Conservation (phyloP, 2,888 invertebrate species). For the Acronicta aceris region DNA sequence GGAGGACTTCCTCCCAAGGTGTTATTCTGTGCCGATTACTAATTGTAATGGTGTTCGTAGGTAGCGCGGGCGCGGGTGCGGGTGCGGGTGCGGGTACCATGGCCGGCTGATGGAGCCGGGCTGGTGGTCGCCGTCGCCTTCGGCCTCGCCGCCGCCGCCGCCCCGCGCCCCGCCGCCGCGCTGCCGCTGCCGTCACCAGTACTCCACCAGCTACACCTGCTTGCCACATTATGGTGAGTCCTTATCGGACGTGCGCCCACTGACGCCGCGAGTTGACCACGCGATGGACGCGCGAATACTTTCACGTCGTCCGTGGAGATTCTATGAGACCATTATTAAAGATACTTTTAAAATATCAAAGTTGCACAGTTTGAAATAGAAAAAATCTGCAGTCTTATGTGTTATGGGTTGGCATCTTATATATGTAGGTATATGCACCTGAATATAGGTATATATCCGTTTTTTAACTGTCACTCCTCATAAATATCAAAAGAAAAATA, state of each 20-base stretch:
- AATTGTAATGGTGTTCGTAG: slow-evolving; percentile 54
- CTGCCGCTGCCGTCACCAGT: slow-evolving; percentile 84
- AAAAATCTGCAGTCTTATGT: too few relatives aligned
- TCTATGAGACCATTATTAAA: too few relatives aligned
- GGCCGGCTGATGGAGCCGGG: slow-evolving; percentile 85
- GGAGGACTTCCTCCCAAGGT: too few relatives aligned
- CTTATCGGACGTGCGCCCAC: too few relatives aligned
- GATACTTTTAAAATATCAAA: too few relatives aligned
- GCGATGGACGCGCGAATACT: too few relatives aligned
- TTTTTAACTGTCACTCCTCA: not conserved
- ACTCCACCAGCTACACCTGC: slow-evolving; percentile 84
- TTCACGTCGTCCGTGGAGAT: too few relatives aligned
- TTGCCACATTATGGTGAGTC: slow-evolving; percentile 81
- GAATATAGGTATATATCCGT: not conserved
- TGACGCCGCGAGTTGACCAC: too few relatives aligned
- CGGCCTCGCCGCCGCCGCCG: slow-evolving; percentile 86
- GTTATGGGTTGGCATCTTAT: not conserved
- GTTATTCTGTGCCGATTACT: not conserved
- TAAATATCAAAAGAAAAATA: slow-evolving; percentile 19
- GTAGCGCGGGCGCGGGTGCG: slow-evolving; percentile 83
- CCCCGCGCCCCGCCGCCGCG: slow-evolving; percentile 84
- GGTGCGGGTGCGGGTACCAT: slow-evolving; percentile 83
- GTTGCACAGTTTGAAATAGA: too few relatives aligned
- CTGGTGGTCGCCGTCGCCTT: slow-evolving; percentile 84
- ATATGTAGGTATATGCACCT: too few relatives aligned